Evolutionary conservation across 2,113 vertebrate genomes (phyloP), one percentile per base, ranked within the genome.

Genomic region (Phalacrocorax pelagicus): DNA sequence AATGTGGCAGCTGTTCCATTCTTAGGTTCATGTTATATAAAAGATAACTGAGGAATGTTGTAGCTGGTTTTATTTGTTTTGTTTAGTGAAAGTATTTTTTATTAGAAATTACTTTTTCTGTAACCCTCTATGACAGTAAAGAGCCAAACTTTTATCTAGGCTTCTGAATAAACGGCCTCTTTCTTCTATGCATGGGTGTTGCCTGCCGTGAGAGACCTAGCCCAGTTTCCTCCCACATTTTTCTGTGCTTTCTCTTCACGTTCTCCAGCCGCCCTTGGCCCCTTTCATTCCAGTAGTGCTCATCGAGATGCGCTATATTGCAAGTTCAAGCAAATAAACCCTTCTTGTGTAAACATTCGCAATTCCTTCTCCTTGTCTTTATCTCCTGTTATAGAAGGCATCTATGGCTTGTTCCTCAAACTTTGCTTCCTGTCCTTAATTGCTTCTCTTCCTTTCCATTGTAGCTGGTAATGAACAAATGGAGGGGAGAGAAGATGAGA

Each of bases 371-470:
- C 19, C 47, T 27, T 52, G 23, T 40, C 23, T 32, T 52, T 30
- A 4, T 38, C n/a, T 51, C 21, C 9, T 74, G 0, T 7, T 46
- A 2, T 4, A 51, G n/a, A 19, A 69, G 26, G 2, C 5, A 1
- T 66, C 71, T 38, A 15, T 9, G 58, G 15, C 66, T 69, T 63
- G 20, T 44, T 54, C 26, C 54, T 75, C 44, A 10, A 11, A 52
- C 40, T 61, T 55, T 61, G 9, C 36, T 55, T 44, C 54, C 71
- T 69, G 78, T 63, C 49, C 23, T 61, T 70, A 42, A 29, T 29
- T 12, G 66, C 5, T n/a, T 46, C 15, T 46, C 51, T 55, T 65
- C 18, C 30, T 63, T 80, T 57, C 29, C 2, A 0, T 23, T 57
- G 27, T 49, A 85, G 73, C 44, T 83, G 51, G 24, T 12, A 11